phyloP scores from a whole-genome alignment of 2,113 vertebrate species.

The Macquaria ambigua region DNA sequence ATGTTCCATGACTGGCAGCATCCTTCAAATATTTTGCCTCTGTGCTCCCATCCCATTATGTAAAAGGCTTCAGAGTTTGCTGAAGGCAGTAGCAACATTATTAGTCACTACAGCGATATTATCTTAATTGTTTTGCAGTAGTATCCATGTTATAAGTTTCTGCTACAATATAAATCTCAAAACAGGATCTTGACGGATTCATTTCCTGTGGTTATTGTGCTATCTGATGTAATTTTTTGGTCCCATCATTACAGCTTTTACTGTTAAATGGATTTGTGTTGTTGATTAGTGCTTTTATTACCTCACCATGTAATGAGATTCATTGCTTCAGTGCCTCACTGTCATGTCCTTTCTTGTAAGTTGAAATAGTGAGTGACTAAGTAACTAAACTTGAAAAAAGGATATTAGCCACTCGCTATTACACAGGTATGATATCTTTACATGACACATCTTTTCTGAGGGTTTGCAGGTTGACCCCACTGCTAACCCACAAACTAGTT shows the following conservation, averaged over 20 bases:
- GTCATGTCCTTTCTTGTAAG: not conserved
- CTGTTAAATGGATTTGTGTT: not conserved
- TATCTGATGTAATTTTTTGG: not conserved
- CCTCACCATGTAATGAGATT: not conserved
- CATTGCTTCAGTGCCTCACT: not conserved
- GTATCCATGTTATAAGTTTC: not conserved
- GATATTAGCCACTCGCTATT: not conserved
- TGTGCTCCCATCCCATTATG: not conserved
- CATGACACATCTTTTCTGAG: not conserved
- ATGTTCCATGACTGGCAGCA: not conserved
- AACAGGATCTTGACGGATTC: not conserved
- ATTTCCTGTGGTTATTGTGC: not conserved
- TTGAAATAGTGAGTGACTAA: not conserved
- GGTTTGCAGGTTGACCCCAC: slow-evolving; percentile 13
- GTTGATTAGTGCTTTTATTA: not conserved
- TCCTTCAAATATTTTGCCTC: not conserved
- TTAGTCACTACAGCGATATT: not conserved
- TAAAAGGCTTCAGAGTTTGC: not conserved
- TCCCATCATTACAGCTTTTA: not conserved
- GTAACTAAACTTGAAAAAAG: not conserved
- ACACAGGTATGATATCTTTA: not conserved
- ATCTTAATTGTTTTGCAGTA: not conserved
- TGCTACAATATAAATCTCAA: not conserved
- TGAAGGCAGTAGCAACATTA: not conserved
- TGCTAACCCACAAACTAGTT: slow-evolving; percentile 53